Conservation (phyloP, 1,140 invertebrate genomes). For the Agrilus planipennis region DNA sequence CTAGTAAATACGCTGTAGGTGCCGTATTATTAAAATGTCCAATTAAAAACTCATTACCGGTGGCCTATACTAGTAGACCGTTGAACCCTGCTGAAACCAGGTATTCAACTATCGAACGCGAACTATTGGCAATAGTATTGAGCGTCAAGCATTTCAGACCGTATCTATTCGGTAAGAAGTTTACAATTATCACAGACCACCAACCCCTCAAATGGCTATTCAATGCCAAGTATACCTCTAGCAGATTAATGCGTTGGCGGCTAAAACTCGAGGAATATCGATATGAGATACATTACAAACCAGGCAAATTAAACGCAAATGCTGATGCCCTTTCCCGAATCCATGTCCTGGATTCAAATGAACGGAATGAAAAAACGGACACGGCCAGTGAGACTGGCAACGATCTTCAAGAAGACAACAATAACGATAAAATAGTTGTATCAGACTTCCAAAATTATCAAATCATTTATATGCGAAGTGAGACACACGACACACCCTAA, state of each 20-base stretch:
- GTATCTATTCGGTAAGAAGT: constrained; percentile 10
- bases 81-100: constrained; percentile 10
- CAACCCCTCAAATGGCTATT: constrained; percentile 13
- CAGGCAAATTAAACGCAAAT: constrained; percentile 1
- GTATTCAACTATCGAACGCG: constrained; percentile 19
- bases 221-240: not conserved
- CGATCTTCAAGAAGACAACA: no score
- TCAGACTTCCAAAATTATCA: no score
- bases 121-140: constrained; percentile 18
- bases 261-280: constrained; percentile 3
- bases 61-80: constrained; percentile 3
- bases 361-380: no score
- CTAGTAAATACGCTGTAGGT: no score
- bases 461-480: no score
- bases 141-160: constrained; percentile 9
- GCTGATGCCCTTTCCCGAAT: constrained; percentile 3
- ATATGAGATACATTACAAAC: constrained; percentile 3
- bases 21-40: no score
- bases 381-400: no score
- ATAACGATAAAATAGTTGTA: no score
- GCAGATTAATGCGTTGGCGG: not conserved
- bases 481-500: no score
- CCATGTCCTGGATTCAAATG: no score
- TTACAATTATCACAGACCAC: constrained; percentile 17
- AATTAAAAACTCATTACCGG: no score